A percentile compares a stretch with the other conserved stretches of the same genome.
These are phyloP conservation scores for Trichonephila clavipes DNA, from an alignment of 1,140 invertebrate genomes.

Conservation along the genomic window DNA sequence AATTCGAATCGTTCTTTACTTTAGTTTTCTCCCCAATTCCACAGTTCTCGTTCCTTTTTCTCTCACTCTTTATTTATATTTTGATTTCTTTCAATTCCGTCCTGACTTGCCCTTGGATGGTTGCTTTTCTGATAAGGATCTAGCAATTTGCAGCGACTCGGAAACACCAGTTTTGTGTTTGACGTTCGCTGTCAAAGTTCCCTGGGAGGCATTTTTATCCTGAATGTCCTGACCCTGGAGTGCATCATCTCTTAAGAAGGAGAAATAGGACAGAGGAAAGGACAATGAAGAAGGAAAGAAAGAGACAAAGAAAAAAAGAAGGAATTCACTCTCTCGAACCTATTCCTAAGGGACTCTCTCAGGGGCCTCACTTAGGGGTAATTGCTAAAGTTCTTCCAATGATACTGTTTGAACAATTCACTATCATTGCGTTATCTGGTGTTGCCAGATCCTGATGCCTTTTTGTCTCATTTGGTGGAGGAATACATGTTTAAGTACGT, in stretches of 20 bases:
- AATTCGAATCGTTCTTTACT: background rate
- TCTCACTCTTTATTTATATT: background rate
- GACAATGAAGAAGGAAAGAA: slow-evolving; percentile 19
- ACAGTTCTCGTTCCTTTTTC: background rate
- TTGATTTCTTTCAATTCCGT: slow-evolving; percentile 1
- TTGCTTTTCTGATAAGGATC: slow-evolving; percentile 59
- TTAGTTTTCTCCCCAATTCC: background rate
- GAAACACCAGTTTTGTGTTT: slow-evolving; percentile 53
- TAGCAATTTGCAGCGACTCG: slow-evolving; percentile 48
- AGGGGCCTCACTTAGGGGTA: slow-evolving; percentile 40
- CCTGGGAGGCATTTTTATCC: slow-evolving; percentile 37
- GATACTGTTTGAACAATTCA: slow-evolving; percentile 49
- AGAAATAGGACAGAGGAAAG: slow-evolving; percentile 26
- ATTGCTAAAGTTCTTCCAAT: slow-evolving; percentile 50
- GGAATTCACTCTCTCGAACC: background rate
- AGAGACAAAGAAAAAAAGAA: background rate
- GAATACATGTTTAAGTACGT: background rate
- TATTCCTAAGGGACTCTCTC: slow-evolving; percentile 5
- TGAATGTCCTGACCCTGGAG: slow-evolving; percentile 24
- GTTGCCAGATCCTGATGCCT: background rate
- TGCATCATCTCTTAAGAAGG: slow-evolving; percentile 55
- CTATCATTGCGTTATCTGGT: slow-evolving; percentile 1
- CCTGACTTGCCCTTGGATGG: slow-evolving; percentile 34
- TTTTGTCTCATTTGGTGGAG: background rate
- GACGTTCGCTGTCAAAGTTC: slow-evolving; percentile 19